Base-by-base conservation (phyloP, 1,140 invertebrate species). In the Varroa destructor region DNA sequence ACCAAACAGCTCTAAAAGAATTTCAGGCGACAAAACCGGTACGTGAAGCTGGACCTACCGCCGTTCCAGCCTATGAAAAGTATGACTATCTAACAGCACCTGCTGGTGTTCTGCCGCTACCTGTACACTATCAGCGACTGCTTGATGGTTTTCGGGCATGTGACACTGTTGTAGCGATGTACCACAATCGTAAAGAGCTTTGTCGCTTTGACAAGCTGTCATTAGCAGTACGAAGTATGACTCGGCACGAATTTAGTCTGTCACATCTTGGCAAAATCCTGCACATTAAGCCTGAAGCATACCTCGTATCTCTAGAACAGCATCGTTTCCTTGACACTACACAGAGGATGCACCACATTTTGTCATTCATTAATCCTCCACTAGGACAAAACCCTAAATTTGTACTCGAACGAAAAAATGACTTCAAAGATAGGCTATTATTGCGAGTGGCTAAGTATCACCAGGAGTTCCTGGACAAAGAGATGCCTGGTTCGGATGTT, bases 401-500 rank as follows among this genome's bases (percentile, higher is more conserved):
- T 67, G 12, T 67, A 37, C 40, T 67, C 12, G 40, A 67, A 8
- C 61, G 61, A 37, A 67, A 67, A 37, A 12, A 40, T 67, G 61
- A 67, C 5, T 67, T 67, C 61, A 67, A 67, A 40, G 61, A 67
- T 14, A 14, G 46, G 37, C 61, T 67, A 4, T 14, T 67, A 14
- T 46, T 67, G 40, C 40, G 37, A 2, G 61, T 67, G 40, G 61
- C 61, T 8, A 1, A 40, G 61, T 67, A 67, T 46, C 61, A 67
- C 61, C 61, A 67, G 8, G 14, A 67, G 46, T 67, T 67, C 61
- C 40, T 67, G 12, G 61, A 67, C 46, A 67, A 67, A 8, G 14
- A 67, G 2, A 67, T 67, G 14, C 61, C 61, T 40, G 61, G 61
- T 67, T 67, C 71, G 8, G 42, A 72, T 58, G 25, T 74, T 14